These are phyloP conservation scores for Acromyrmex echinatior DNA, from an alignment of 1,140 invertebrate species.

Conservation along the genomic window DNA sequence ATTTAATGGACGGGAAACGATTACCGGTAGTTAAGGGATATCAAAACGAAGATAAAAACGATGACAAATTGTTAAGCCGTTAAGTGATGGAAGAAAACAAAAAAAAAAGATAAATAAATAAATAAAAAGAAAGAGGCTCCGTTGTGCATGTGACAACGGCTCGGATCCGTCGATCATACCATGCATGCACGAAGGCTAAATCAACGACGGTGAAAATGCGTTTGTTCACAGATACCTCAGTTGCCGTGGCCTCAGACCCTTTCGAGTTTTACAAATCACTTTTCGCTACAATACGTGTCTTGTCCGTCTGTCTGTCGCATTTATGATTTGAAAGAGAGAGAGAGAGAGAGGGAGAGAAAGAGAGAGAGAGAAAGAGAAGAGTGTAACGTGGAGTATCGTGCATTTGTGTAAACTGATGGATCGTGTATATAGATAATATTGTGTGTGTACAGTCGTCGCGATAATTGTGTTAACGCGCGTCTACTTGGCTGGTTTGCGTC, in stretches of 20 bases:
- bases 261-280: slow-evolving; percentile 51
- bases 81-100: slow-evolving; percentile 81
- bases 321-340: slow-evolving; percentile 28
- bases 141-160: slow-evolving; percentile 66
- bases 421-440: slow-evolving; percentile 48
- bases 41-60: slow-evolving; percentile 74
- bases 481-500: slow-evolving; percentile 20
- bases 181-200: slow-evolving; percentile 59
- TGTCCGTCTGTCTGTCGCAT: slow-evolving; percentile 43
- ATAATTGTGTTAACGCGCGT: slow-evolving; percentile 33
- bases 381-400: slow-evolving; percentile 31
- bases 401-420: slow-evolving; percentile 54
- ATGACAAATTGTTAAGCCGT: slow-evolving; percentile 71
- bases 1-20: slow-evolving; percentile 85
- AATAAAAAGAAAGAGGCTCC: slow-evolving; percentile 62
- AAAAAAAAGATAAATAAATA: slow-evolving; percentile 67
- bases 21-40: slow-evolving; percentile 86
- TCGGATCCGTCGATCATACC: slow-evolving; percentile 64
- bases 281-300: slow-evolving; percentile 45
- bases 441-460: slow-evolving; percentile 42
- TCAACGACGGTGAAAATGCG: slow-evolving; percentile 70
- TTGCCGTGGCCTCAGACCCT: slow-evolving; percentile 82
- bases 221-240: slow-evolving; percentile 85
- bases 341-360: not conserved
- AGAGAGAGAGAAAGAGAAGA: not conserved